A percentile compares a stretch with the other conserved stretches of the same genome.
Evolutionary conservation across 2,797 vertebrate species (phyloP).

Genomic region (Rachycentron canadum): DNA sequence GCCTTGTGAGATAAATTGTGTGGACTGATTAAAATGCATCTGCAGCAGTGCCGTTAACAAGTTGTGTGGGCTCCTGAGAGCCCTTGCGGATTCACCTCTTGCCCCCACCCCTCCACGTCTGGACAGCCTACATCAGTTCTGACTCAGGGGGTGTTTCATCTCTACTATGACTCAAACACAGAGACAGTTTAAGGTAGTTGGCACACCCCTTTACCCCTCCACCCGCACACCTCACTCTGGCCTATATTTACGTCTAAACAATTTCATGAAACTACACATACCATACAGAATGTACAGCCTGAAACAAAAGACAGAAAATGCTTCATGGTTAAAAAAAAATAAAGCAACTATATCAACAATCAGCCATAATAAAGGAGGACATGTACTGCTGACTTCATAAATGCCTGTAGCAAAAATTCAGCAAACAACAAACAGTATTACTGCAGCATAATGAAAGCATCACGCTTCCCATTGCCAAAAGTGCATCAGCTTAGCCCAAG

Average conservation of each 20-base stretch:
- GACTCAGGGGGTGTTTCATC: slow-evolving; percentile 71
- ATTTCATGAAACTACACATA: slow-evolving; percentile 34
- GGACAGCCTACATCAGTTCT: slow-evolving; percentile 71
- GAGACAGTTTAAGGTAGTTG: slow-evolving; percentile 52
- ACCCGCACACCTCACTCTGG: slow-evolving; percentile 42
- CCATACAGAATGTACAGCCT: slow-evolving; percentile 2
- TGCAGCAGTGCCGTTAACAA: slow-evolving; percentile 54
- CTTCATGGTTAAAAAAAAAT: slow-evolving; percentile 8
- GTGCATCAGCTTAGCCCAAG: slow-evolving; percentile 35
- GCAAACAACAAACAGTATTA: slow-evolving; percentile 54
- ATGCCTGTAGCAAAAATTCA: slow-evolving; percentile 50
- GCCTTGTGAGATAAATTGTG: slow-evolving; percentile 54
- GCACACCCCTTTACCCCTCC: slow-evolving; percentile 43
- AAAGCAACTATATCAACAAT: slow-evolving; percentile 35
- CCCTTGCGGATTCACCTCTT: slow-evolving; percentile 53
- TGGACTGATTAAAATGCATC: slow-evolving; percentile 73
- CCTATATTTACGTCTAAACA: slow-evolving; percentile 51
- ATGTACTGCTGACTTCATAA: slow-evolving; percentile 43
- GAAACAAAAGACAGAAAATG: slow-evolving; percentile 26
- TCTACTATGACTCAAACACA: slow-evolving; percentile 63
- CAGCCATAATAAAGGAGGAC: slow-evolving; percentile 41
- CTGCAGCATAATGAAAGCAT: slow-evolving; percentile 55
- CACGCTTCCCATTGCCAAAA: slow-evolving; percentile 48
- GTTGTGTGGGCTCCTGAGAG: slow-evolving; percentile 70
- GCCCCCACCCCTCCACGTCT: slow-evolving; percentile 42